A percentile compares a stretch with the other conserved stretches of the same genome.
Conservation (phyloP, 1,140 invertebrate genomes). For the Laupala kohalensis region DNA sequence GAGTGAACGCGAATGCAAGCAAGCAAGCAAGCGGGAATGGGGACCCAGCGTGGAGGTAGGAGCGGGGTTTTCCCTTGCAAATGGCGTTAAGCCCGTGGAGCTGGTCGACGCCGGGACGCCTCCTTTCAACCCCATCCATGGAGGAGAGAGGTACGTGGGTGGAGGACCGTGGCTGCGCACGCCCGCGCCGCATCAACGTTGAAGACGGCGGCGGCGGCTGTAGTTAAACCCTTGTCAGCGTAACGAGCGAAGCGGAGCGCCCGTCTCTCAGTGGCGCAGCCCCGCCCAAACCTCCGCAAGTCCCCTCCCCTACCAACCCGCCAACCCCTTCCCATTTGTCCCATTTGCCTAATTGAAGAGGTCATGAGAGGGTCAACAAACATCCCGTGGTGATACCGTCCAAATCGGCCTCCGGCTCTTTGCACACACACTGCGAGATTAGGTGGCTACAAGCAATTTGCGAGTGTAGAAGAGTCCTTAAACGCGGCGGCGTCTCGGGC, state of each 20-base stretch:
- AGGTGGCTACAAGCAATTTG: neutral
- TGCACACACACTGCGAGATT: no score
- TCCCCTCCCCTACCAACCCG: neutral
- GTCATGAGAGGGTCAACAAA: neutral
- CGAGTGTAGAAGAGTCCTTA: neutral
- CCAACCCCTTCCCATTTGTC: neutral
- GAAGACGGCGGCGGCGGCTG: neutral
- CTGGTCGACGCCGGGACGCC: no score
- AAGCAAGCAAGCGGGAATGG: no score
- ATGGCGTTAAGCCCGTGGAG: no score
- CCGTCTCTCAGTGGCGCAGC: neutral
- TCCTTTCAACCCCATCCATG: no score
- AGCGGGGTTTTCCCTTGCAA: no score
- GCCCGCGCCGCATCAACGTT: no score
- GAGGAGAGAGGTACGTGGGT: neutral
- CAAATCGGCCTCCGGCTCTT: neutral
- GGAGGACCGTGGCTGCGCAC: neutral
- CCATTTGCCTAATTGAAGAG: neutral
- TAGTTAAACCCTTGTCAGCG: neutral
- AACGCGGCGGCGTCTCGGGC: neutral
- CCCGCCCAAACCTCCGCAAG: no score
- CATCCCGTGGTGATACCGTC: neutral
- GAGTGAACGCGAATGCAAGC: no score
- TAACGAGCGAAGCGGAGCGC: neutral
- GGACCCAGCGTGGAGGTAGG: no score